Evolutionary conservation across 2,888 invertebrate species (phyloP), one percentile per base, ranked within the genome.

Genomic region (Allygus modestus): DNA sequence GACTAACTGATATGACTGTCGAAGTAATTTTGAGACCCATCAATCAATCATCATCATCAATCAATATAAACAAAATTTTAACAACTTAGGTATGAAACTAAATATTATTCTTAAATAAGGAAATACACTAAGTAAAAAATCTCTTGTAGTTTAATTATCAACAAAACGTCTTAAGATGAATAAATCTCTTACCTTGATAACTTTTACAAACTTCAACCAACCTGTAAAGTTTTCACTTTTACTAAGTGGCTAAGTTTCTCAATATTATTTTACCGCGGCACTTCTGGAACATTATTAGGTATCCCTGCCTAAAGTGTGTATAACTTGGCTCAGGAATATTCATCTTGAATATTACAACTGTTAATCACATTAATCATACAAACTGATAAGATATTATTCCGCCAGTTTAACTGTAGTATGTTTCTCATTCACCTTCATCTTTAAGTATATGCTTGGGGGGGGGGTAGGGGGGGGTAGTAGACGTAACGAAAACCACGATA

Each of bases 241-340:
- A 51, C 51, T 51, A 51, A 51, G 51, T 51, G 51, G 51, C 51
- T 12, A 51, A 51, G 51, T 51, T 51, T 51, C 51, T 51, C 12
- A 51, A 17, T 51, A 51, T 11, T 51, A 51, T 51, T 51, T 51
- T 51, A 51, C n/a, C 51, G 2, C 12, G 41, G 17, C 12, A n/a
- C 51, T 51, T 51, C 2, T 51, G 12, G 12, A 51, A 51, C 15
- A n/a, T 51, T 7, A 37, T n/a, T n/a, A n/a, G n/a, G n/a, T n/a
- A n/a, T n/a, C n/a, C n/a, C n/a, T n/a, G n/a, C n/a, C n/a, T n/a
- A n/a, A n/a, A n/a, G n/a, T n/a, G n/a, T n/a, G n/a, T n/a, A n/a
- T n/a, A n/a, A n/a, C n/a, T n/a, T n/a, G n/a, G n/a, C n/a, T n/a
- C n/a, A n/a, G n/a, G n/a, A n/a, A n/a, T n/a, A n/a, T n/a, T n/a